Percentiles rank a stretch among this genome's conserved stretches.
Conservation (phyloP, 2,113 vertebrate species). For the Herpailurus yagouaroundi region DNA sequence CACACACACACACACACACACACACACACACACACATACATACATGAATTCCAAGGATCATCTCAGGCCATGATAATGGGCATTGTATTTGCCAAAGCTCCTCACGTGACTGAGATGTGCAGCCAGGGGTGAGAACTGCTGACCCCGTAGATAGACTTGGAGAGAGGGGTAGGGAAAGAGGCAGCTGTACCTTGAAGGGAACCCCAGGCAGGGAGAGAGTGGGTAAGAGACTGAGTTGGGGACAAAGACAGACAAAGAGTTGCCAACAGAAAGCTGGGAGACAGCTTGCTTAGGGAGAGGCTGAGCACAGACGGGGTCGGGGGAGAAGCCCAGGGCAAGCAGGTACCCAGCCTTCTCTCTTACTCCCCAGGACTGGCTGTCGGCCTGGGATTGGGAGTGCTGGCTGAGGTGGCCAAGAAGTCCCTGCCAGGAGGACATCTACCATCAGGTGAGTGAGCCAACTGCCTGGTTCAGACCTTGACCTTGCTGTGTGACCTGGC, state of each 20-base stretch:
- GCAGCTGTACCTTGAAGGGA: neutral
- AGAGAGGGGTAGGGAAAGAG: neutral
- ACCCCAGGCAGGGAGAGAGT: neutral
- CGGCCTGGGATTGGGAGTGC: conserved; percentile 90
- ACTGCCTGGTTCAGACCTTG: neutral
- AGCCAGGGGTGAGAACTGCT: neutral
- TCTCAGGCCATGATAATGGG: neutral
- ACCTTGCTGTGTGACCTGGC: neutral
- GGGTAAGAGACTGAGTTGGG: neutral
- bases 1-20: too few species aligned
- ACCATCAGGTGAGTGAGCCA: conserved; percentile 81
- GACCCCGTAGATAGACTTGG: neutral
- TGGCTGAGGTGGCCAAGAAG: conserved; percentile 91
- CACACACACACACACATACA: too few species aligned
- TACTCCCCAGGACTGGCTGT: conserved; percentile 89
- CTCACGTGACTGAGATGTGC: neutral
- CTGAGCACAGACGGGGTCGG: neutral
- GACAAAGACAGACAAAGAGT: neutral
- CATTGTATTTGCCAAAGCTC: neutral
- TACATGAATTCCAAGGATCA: neutral
- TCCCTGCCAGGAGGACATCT: conserved; percentile 85
- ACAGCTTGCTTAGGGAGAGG: neutral
- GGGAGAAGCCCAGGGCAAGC: rapidly evolving
- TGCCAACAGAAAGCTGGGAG: neutral
- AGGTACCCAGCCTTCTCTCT: neutral